Base-by-base conservation (phyloP, 2,797 vertebrate species). In the Jordanella pulchra region DNA sequence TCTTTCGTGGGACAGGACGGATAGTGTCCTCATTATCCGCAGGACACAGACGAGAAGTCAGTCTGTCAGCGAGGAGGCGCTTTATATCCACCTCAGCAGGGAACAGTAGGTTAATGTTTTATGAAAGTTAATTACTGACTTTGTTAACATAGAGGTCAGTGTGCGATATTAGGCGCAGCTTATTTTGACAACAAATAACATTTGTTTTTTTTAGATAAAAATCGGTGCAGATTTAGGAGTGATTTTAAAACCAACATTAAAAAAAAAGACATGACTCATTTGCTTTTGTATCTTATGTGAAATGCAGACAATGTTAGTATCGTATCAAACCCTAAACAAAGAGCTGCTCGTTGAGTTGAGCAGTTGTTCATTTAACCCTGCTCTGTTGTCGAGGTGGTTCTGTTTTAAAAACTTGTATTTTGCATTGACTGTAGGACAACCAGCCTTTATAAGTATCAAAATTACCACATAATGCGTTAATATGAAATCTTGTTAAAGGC, bases 41-140 rank as follows among this genome's bases (percentile, higher is more conserved):
- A 44, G 47, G 68, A 73, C 72, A 53, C 42, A 65, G 48, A 7
- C 80, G 71, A 27, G 44, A 66, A 7, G 84, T 79, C 42, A 11
- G 70, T 12, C 60, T 81, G 14, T 53, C 84, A 3, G 70, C 39
- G 17, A 73, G 45, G 53, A 91, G 85, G 72, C 61, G 85, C 42
- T 91, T 86, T 76, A 55, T 90, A 0, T 84, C 72, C 25, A 65
- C 77, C 17, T 88, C 93, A 2, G 45, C 85, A 1, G 28, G 58
- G 25, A 90, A 78, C 64, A 65, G 95, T 95, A 89, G 94, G 94
- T 93, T 39, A 1, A 61, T 17, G 9, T 53, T 17, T 7, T 51
- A 0, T 44, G 28, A 42, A 15, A 14, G 30, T 65, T 35, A 30
- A 32, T 48, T 44, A 47, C 6, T 9, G 30, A 28, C 5, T 18